Percentiles rank a stretch among this genome's conserved stretches.
Conservation (phyloP, 2,888 invertebrate genomes). For the Pandemis corylana region DNA sequence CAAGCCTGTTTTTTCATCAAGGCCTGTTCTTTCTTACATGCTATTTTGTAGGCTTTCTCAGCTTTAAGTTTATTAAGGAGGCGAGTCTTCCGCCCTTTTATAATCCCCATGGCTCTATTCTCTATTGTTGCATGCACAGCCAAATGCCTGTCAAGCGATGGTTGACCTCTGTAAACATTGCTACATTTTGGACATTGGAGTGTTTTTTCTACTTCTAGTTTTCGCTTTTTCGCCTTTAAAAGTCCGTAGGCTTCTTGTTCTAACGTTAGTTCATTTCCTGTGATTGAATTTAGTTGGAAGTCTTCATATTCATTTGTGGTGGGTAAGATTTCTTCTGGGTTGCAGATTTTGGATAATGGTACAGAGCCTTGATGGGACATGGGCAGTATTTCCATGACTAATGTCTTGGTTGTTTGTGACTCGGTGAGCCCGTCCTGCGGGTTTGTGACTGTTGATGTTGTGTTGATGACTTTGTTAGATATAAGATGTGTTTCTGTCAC, state of each 20-base stretch:
- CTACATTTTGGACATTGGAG: slow-evolving; percentile 65
- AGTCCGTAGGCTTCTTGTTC: slow-evolving; percentile 76
- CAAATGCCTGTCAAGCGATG: slow-evolving; percentile 59
- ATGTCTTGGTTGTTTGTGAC: slow-evolving; percentile 70
- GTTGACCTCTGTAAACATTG: slow-evolving; percentile 56
- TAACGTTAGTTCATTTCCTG: slow-evolving; percentile 70
- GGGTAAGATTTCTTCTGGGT: slow-evolving; percentile 73
- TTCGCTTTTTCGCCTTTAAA: slow-evolving; percentile 61
- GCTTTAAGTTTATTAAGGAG: slow-evolving; percentile 53
- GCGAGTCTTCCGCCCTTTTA: slow-evolving; percentile 62
- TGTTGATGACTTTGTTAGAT: slow-evolving; percentile 72
- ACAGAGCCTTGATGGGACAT: slow-evolving; percentile 49
- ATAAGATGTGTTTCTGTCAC: slow-evolving; percentile 76
- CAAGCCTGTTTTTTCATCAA: slow-evolving; percentile 43
- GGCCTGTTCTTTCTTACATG: slow-evolving; percentile 40
- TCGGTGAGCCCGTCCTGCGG: slow-evolving; percentile 65
- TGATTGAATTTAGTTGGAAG: slow-evolving; percentile 78
- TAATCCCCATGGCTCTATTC: slow-evolving; percentile 60
- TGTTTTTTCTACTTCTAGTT: slow-evolving; percentile 43
- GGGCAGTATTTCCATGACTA: slow-evolving; percentile 75
- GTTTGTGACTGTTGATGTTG: slow-evolving; percentile 69
- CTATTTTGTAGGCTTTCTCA: slow-evolving; percentile 49
- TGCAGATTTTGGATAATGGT: slow-evolving; percentile 55
- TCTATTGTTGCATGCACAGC: slow-evolving; percentile 69
- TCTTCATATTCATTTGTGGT: slow-evolving; percentile 54